Percentiles rank a stretch among this genome's conserved stretches.
phyloP scores from a whole-genome alignment of 2,113 vertebrate genomes.

The Athene noctua region DNA sequence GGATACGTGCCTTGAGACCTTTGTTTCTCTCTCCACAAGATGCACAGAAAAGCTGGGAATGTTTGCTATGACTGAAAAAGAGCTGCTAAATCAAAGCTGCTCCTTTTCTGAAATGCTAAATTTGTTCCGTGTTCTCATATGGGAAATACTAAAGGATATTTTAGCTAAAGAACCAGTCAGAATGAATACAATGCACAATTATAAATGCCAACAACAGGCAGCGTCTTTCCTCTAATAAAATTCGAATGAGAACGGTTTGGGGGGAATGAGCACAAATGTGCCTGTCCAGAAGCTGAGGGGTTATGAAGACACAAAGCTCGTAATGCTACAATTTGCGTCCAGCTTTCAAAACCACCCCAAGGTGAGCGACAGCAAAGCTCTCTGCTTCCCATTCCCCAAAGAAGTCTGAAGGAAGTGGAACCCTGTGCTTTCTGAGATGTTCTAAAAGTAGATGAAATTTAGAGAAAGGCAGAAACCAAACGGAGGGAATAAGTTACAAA shows the following conservation, averaged over 20 bases:
- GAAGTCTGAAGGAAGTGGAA: background rate
- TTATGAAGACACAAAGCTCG: background rate
- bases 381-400: background rate
- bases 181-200: background rate
- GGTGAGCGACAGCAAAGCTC: background rate
- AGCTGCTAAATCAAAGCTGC: background rate
- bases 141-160: background rate
- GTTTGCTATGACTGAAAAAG: rapidly evolving
- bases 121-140: background rate
- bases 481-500: rapidly evolving
- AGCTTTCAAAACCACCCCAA: background rate
- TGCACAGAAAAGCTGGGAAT: background rate
- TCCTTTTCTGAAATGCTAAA: background rate
- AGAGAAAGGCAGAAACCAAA: background rate
- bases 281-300: background rate
- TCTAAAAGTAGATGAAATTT: background rate
- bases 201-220: background rate
- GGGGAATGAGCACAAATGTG: rapidly evolving
- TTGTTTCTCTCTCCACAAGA: background rate
- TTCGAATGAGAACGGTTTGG: background rate
- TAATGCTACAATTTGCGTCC: background rate
- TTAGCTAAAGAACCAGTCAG: background rate
- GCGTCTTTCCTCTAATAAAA: background rate
- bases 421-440: rapidly evolving
- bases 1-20: background rate